These are phyloP conservation scores for Cryptocephalus moraei DNA, from an alignment of 2,888 invertebrate species.

Conservation along the genomic window DNA sequence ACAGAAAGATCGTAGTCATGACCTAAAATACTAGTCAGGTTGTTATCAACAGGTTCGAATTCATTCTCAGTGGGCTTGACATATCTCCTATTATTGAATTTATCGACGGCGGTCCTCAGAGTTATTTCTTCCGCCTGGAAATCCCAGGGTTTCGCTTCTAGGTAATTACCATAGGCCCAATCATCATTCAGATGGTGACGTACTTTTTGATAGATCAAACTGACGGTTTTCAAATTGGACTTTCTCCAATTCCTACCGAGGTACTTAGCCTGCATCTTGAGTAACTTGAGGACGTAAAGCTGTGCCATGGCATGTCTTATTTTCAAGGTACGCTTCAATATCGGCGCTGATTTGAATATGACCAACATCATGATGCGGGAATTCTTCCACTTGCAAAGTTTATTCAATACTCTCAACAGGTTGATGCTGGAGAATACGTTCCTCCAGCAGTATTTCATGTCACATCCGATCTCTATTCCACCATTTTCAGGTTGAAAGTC, in stretches of 20 bases:
- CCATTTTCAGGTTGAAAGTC: slow-evolving; percentile 89
- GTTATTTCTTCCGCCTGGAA: slow-evolving; percentile 97
- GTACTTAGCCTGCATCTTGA: slow-evolving; percentile 99
- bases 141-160: slow-evolving; percentile 97
- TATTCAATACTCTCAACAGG: slow-evolving; percentile 89
- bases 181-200: slow-evolving; percentile 95
- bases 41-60: slow-evolving; percentile 63
- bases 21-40: slow-evolving; percentile 72
- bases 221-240: slow-evolving; percentile 98
- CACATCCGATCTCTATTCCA: slow-evolving; percentile 76
- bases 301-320: slow-evolving; percentile 95
- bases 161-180: slow-evolving; percentile 98
- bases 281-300: slow-evolving; percentile 89
- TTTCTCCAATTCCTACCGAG: slow-evolving; percentile 98
- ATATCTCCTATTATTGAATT: slow-evolving; percentile 91
- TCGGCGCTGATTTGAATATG: slow-evolving; percentile 98
- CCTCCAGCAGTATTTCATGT: slow-evolving; percentile 88
- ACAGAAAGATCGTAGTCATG: slow-evolving; percentile 70
- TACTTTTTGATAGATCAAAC: slow-evolving; percentile 96
- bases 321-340: slow-evolving; percentile 91
- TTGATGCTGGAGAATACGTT: slow-evolving; percentile 98
- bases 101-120: slow-evolving; percentile 85
- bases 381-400: slow-evolving; percentile 98
- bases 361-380: slow-evolving; percentile 99
- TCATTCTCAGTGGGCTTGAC: slow-evolving; percentile 36